Evolutionary conservation across 2,888 invertebrate genomes (phyloP).

Genomic region (Pandemis heparana): DNA sequence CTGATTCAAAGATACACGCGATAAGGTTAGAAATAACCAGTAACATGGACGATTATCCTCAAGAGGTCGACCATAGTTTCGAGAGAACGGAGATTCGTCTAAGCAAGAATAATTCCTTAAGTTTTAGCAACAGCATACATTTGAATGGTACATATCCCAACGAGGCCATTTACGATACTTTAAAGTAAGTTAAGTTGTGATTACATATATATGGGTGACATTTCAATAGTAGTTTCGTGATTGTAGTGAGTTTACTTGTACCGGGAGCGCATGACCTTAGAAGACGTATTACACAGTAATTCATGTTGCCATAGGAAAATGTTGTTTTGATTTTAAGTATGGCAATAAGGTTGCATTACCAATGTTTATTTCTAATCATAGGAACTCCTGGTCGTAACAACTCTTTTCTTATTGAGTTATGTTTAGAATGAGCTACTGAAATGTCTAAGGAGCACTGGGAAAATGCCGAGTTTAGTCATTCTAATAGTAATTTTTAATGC

Average conservation of each 20-base stretch:
- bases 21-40: slow-evolving; percentile 83
- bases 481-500: slow-evolving; percentile 7
- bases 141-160: slow-evolving; percentile 84
- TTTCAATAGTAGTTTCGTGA: slow-evolving; percentile 34
- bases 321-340: slow-evolving; percentile 21
- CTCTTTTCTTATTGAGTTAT: background rate
- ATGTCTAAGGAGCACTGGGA: background rate
- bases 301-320: slow-evolving; percentile 37
- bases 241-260: slow-evolving; percentile 19
- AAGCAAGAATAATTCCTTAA: slow-evolving; percentile 78
- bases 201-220: slow-evolving; percentile 40
- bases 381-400: background rate
- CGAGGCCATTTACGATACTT: slow-evolving; percentile 84
- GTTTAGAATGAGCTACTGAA: background rate
- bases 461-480: slow-evolving; percentile 22
- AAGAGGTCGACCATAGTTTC: slow-evolving; percentile 59
- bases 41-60: slow-evolving; percentile 78
- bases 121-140: slow-evolving; percentile 84
- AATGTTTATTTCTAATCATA: background rate
- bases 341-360: slow-evolving; percentile 14
- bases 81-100: slow-evolving; percentile 70
- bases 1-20: slow-evolving; percentile 77
- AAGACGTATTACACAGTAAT: slow-evolving; percentile 19
- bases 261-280: slow-evolving; percentile 25
- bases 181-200: slow-evolving; percentile 69